Percentiles rank a stretch among this genome's conserved stretches.
Conservation (phyloP, 2,888 invertebrate genomes). For the Tetropium fuscum region DNA sequence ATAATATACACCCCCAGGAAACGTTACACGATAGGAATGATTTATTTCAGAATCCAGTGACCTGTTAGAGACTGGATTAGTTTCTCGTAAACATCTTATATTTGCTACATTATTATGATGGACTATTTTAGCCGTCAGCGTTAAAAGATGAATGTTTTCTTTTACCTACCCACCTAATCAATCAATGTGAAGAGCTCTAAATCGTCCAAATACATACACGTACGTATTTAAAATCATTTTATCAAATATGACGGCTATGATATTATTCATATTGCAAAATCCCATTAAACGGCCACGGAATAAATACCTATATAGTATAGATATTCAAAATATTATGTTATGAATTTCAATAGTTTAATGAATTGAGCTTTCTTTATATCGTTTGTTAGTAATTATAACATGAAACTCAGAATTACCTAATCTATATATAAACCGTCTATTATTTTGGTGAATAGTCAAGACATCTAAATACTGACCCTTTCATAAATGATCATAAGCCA, state of each 20-base stretch:
- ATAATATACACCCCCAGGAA: too few relatives aligned
- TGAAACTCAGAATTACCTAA: too few relatives aligned
- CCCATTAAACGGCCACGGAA: not conserved
- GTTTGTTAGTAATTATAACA: too few relatives aligned
- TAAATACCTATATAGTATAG: too few relatives aligned
- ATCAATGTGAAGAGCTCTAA: constrained; percentile 8
- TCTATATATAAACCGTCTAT: too few relatives aligned
- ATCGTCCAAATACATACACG: not conserved
- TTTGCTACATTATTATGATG: constrained; percentile 23
- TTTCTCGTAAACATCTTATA: constrained; percentile 14
- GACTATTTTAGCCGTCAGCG: constrained; percentile 32
- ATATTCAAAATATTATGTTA: too few relatives aligned
- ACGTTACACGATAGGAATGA: not conserved
- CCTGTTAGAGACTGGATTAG: constrained; percentile 7
- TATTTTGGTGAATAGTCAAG: too few relatives aligned
- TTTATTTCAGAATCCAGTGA: constrained; percentile 9
- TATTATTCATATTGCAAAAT: constrained; percentile 9
- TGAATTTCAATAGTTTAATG: too few relatives aligned
- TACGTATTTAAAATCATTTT: constrained; percentile 14
- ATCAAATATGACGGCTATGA: constrained; percentile 10
- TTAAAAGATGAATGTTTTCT: constrained; percentile 35
- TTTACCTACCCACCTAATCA: constrained; percentile 16
- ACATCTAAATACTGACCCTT: too few relatives aligned
- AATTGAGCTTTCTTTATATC: too few relatives aligned
- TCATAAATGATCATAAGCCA: too few relatives aligned